These are phyloP conservation scores for Pygoscelis adeliae DNA, from an alignment of 2,113 vertebrate genomes.

Conservation along the genomic window DNA sequence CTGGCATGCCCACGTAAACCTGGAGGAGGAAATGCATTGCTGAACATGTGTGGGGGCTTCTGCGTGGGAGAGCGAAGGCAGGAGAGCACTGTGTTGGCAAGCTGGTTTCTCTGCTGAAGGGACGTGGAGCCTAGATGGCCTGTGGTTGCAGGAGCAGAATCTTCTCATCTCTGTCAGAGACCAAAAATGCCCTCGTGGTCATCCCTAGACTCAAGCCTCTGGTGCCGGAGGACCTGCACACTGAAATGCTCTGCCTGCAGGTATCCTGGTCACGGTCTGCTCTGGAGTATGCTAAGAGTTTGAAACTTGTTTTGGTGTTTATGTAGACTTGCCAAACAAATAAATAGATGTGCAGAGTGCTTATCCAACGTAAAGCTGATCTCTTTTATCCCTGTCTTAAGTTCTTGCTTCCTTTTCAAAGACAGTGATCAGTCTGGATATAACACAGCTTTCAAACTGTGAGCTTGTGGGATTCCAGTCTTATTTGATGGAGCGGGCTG, in stretches of 20 bases:
- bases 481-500: not conserved
- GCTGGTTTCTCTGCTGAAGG: not conserved
- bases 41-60: not conserved
- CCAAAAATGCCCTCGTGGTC: not conserved
- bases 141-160: not conserved
- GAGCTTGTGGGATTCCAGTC: not conserved
- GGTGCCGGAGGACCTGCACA: fast-evolving
- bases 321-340: not conserved
- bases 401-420: not conserved
- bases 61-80: not conserved
- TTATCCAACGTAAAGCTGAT: not conserved
- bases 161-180: not conserved
- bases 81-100: not conserved
- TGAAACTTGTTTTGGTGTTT: not conserved
- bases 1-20: fast-evolving
- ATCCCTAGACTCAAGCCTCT: too few relatives aligned
- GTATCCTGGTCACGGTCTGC: not conserved
- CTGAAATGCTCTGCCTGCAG: not conserved
- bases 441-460: not conserved
- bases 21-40: not conserved
- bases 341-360: not conserved
- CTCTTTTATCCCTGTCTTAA: not conserved
- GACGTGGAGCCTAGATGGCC: not conserved
- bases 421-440: not conserved
- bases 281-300: not conserved